phyloP scores from a whole-genome alignment of 1,140 invertebrate genomes.

The Ganaspis sp. region DNA sequence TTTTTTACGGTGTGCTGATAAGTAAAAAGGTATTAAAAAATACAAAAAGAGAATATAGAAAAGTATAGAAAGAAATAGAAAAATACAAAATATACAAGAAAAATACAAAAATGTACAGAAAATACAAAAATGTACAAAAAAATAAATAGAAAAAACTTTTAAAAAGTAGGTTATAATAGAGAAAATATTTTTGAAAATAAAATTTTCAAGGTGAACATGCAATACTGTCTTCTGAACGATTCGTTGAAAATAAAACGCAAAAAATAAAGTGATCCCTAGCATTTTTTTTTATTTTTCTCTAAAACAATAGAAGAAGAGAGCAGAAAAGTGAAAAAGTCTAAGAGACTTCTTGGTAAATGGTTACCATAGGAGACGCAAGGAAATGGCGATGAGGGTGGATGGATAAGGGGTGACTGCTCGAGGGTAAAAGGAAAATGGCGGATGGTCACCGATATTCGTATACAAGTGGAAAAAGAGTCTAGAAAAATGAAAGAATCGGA shows the following conservation, averaged over 20 bases:
- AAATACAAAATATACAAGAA: too few relatives aligned
- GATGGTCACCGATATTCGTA: conserved; percentile 28
- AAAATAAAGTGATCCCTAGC: background rate
- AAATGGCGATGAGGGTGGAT: conserved; percentile 29
- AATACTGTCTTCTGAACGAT: too few relatives aligned
- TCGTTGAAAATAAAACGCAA: background rate
- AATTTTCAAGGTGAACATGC: background rate
- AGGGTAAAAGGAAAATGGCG: conserved; percentile 28
- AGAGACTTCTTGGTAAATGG: conserved; percentile 17
- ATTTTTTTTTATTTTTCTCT: background rate
- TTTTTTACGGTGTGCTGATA: too few relatives aligned
- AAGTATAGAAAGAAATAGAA: too few relatives aligned
- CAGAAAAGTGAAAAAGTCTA: background rate
- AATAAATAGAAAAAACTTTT: too few relatives aligned
- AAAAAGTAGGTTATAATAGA: too few relatives aligned
- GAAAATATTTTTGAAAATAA: too few relatives aligned
- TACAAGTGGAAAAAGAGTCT: conserved; percentile 9
- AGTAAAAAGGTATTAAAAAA: too few relatives aligned
- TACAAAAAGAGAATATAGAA: too few relatives aligned
- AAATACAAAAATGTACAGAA: too few relatives aligned
- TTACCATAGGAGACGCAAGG: conserved; percentile 26
- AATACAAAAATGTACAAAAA: too few relatives aligned
- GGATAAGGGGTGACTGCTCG: conserved; percentile 24
- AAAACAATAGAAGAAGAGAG: background rate
- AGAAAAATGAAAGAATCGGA: conserved; percentile 28